Conservation (phyloP, 2,797 vertebrate species). For the Nothura maculosa region DNA sequence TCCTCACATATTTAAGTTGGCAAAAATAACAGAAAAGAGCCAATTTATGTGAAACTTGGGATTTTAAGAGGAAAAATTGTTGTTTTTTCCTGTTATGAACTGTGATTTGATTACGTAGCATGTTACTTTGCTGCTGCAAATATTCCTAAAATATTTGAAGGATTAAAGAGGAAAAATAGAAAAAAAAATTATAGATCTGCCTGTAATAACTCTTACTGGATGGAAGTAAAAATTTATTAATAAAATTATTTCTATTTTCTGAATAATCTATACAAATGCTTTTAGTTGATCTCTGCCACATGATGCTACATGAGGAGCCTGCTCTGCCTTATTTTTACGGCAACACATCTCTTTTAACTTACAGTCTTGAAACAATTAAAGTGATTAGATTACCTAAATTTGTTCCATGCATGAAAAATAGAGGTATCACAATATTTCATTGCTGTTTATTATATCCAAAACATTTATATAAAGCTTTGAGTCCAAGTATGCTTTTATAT, state of each 20-base stretch:
- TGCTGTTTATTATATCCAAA: background rate
- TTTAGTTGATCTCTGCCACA: background rate
- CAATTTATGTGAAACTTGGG: background rate
- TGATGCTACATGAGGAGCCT: background rate
- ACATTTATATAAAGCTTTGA: too few species aligned
- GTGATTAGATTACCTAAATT: background rate
- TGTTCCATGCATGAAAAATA: background rate
- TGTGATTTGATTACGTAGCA: background rate
- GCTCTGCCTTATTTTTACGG: background rate
- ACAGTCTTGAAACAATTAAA: background rate
- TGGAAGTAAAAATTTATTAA: background rate
- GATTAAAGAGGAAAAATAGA: background rate
- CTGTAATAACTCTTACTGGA: background rate
- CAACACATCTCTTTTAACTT: background rate
- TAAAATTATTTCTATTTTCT: background rate
- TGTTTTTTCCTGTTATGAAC: constrained; percentile 8
- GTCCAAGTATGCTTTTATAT: background rate
- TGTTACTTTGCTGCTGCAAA: background rate
- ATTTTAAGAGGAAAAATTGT: constrained; percentile 23
- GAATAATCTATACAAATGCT: background rate
- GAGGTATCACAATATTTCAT: background rate
- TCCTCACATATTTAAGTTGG: background rate
- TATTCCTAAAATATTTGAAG: background rate
- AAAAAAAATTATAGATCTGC: background rate
- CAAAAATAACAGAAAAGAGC: background rate